Base-by-base conservation (phyloP, 2,113 vertebrate species). In the Rhizomys pruinosus region DNA sequence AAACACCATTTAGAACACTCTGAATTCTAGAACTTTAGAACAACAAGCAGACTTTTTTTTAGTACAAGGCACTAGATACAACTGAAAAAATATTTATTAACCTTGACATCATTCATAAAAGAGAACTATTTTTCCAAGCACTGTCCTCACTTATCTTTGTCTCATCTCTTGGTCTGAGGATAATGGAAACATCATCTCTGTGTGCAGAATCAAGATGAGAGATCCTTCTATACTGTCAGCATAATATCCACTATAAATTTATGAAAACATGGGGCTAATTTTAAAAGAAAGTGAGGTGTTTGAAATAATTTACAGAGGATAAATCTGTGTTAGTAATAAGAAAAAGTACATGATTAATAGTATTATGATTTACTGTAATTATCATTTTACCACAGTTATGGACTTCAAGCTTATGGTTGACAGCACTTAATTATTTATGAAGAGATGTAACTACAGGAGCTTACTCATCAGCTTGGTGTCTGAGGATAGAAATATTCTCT, bases 241-340 rank as follows among this genome's bases (percentile, higher is more conserved):
- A 86, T 96, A 82, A 91, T 72, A 87, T 42, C 73, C 84, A 89
- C 64, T 79, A 39, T 88, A 95, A 87, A 88, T 84, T 89, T 94
- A 74, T 95, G 96, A 97, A 95, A 71, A 96, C 42, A 96, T 89
- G 90, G 61, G 73, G 97, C 96, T 97, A 95, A 82, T 96, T 96
- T 94, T 97, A 94, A 71, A 6, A 55, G 55, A 87, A 93, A 95
- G 96, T 64, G 74, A 95, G 68, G 84, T 97, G 93, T 90, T 93
- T 42, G 79, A 95, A 97, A 78, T 76, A 89, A 96, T 91, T 89
- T 96, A 76, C 92, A 87, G 37, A 71, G 23, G n/a, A 61, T 82
- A 82, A 42, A 37, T 44, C 55, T 80, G 13, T 66, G 12, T 73
- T 89, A 82, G 59, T 42, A 37, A 63, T 64, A 57, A 73, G 17